phyloP scores from a whole-genome alignment of 2,113 vertebrate genomes.

The Otis tarda region DNA sequence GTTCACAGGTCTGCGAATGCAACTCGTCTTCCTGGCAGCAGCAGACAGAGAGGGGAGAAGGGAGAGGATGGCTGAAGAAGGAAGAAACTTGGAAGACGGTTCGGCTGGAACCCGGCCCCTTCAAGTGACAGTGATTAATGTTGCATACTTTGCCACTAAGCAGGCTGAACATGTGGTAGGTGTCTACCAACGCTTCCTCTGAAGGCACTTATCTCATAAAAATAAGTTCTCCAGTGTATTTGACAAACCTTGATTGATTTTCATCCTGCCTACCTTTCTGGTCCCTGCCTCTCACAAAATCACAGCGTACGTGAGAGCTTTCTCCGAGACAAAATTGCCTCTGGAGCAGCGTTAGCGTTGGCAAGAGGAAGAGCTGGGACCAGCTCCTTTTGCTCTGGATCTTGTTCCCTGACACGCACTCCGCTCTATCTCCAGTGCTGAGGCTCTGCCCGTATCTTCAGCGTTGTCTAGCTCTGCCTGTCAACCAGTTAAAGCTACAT shows the following conservation, averaged over 20 bases:
- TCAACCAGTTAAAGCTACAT: neutral
- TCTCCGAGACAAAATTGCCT: neutral
- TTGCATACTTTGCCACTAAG: neutral
- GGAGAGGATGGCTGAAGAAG: neutral
- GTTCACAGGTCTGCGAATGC: neutral
- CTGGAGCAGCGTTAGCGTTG: neutral
- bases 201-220: conserved; percentile 47
- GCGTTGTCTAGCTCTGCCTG: neutral
- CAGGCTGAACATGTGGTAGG: conserved; percentile 24
- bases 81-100: neutral
- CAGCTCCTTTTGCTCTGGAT: neutral
- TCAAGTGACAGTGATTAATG: conserved; percentile 39
- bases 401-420: neutral
- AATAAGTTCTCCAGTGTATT: neutral
- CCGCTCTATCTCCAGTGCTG: neutral
- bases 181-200: neutral
- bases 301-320: neutral
- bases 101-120: neutral
- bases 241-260: conserved; percentile 56
- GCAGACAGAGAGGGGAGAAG: neutral
- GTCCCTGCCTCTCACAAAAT: neutral
- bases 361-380: neutral
- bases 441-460: neutral
- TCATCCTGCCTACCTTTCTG: conserved; percentile 12
- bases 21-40: neutral